Base-by-base conservation (phyloP, 2,888 invertebrate species). In the Spodoptera littoralis region DNA sequence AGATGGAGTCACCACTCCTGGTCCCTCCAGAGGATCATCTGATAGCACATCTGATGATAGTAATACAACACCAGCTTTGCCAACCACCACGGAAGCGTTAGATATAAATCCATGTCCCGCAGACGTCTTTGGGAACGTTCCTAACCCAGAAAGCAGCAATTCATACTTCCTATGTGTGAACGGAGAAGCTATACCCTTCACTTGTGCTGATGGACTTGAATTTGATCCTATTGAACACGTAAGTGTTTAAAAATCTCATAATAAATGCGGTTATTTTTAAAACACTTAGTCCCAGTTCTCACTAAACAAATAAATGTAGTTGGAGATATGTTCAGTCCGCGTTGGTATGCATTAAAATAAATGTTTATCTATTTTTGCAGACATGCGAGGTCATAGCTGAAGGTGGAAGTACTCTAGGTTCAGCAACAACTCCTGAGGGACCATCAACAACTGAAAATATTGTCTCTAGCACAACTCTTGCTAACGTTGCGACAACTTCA, bases 121-220 rank as follows among this genome's bases (percentile, higher is more conserved):
- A 30, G 30, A 6, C 5, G 30, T 30, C 30, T 30, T 30, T 8
- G 88, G 86, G 0, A 85, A 84, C 2, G 41, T 88, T 0, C 78
- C 88, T 0, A 86, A 90, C 60, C 87, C 88, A 0, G 64, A 73
- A 0, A 49, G 59, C 2, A 90, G 90, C 52, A 75, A 85, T 13
- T 69, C 84, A 0, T 90, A 86, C 70, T 90, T 81, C 49, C 78
- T 87, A 81, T 90, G 90, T 48, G 73, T 79, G 0, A 85, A 80
- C 1, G 89, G 88, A 0, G 65, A 65, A 1, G 76, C 85, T 0
- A 75, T 85, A 2, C 81, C 73, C 3, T 41, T 87, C 5, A 77
- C 41, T 41, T 89, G 90, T 41, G 67, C 72, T 0, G 71, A 71
- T 2, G 86, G 87, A 0, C 82, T 84, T 18, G 89, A 89, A 58